Percentiles rank a stretch among this genome's conserved stretches.
These are phyloP conservation scores for Leistus spinibarbis DNA, from an alignment of 2,888 invertebrate species.

Conservation along the genomic window DNA sequence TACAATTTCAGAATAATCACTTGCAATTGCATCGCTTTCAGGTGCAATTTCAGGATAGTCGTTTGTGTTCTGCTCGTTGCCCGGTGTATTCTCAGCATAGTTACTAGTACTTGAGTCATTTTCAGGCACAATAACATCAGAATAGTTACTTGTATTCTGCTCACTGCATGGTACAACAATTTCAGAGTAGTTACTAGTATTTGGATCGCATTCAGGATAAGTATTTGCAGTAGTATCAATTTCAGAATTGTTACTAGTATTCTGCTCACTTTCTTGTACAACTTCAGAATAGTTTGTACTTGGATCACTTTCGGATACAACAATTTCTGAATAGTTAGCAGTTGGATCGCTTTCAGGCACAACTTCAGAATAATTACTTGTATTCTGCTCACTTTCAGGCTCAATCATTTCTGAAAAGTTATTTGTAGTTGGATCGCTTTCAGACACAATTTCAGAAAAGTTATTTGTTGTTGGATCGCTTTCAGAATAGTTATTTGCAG, in stretches of 20 bases:
- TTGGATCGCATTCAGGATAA: not conserved
- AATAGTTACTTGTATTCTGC: too few relatives aligned
- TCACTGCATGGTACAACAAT: conserved; percentile 5
- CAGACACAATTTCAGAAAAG: not conserved
- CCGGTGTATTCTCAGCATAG: conserved; percentile 7
- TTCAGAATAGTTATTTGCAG: not conserved
- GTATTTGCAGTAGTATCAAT: conserved; percentile 8
- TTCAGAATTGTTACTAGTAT: conserved; percentile 15
- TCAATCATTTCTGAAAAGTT: too few relatives aligned
- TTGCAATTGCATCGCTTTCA: not conserved
- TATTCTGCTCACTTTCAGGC: not conserved
- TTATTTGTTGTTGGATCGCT: not conserved
- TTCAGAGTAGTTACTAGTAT: not conserved
- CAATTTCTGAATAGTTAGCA: not conserved
- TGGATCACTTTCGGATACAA: not conserved
- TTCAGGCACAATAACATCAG: not conserved
- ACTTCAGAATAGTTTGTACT: not conserved
- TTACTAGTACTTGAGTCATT: not conserved
- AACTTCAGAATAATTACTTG: conserved; percentile 3
- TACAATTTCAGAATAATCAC: conserved; percentile 2
- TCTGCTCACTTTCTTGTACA: not conserved
- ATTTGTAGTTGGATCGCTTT: not conserved
- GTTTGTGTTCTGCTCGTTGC: not conserved
- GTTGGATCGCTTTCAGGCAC: too few relatives aligned
- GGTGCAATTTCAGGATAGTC: conserved; percentile 10